Percentiles rank a stretch among this genome's conserved stretches.
These are phyloP conservation scores for Sussaba pulchella DNA, from an alignment of 2,888 invertebrate genomes.

Conservation along the genomic window DNA sequence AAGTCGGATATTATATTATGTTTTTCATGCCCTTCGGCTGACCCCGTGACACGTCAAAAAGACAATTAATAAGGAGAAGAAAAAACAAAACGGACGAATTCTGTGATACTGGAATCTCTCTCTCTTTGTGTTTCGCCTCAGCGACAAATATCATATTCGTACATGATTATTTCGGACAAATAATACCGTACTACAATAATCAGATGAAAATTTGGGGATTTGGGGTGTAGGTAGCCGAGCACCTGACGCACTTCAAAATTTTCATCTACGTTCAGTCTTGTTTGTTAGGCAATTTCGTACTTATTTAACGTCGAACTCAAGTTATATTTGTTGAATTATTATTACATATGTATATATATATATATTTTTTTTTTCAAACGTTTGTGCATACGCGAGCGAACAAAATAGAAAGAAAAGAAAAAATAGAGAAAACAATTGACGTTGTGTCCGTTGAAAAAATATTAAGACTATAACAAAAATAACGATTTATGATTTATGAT, in stretches of 20 bases:
- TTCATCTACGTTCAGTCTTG: slow-evolving; percentile 15
- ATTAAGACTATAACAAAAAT: slow-evolving; percentile 46
- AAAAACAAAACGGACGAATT: slow-evolving; percentile 66
- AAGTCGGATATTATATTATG: slow-evolving; percentile 27
- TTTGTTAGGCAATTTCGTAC: slow-evolving; percentile 81
- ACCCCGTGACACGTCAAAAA: slow-evolving; percentile 58
- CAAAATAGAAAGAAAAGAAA: no score
- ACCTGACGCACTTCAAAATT: slow-evolving; percentile 23
- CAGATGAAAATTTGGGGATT: neutral
- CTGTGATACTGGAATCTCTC: slow-evolving; percentile 79
- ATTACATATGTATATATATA: no score
- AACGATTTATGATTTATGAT: slow-evolving; percentile 2
- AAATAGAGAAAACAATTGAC: neutral
- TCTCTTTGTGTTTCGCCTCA: slow-evolving; percentile 59
- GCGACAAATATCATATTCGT: slow-evolving; percentile 45
- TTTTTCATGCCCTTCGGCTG: slow-evolving; percentile 18
- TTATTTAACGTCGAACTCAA: slow-evolving; percentile 74
- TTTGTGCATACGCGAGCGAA: slow-evolving; percentile 37
- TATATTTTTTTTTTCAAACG: slow-evolving; percentile 9
- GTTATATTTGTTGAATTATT: slow-evolving; percentile 61
- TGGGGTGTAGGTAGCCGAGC: no score
- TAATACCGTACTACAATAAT: slow-evolving; percentile 10
- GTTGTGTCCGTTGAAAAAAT: slow-evolving; percentile 29
- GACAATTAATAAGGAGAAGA: no score
- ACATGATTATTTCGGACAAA: no score